Conservation (phyloP, 2,888 invertebrate genomes). For the Drymonia ruficornis region DNA sequence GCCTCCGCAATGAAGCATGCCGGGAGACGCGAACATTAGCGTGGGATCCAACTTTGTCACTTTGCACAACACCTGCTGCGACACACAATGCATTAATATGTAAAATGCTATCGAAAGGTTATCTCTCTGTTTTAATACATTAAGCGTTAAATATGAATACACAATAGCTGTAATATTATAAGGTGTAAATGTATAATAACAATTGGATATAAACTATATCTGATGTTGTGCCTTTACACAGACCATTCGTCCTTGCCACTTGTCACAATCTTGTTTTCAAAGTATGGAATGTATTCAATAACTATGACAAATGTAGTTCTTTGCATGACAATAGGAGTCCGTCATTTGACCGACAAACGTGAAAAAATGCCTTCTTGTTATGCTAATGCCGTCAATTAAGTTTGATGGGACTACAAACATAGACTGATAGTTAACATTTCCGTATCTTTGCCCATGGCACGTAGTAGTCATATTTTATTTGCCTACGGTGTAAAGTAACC, state of each 20-base stretch:
- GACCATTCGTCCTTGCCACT: slow-evolving; percentile 46
- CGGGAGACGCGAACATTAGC: slow-evolving; percentile 49
- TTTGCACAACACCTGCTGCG: slow-evolving; percentile 53
- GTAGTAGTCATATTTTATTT: not conserved
- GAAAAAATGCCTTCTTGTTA: slow-evolving; percentile 62
- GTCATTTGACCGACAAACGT: slow-evolving; percentile 56
- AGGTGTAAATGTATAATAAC: too few species aligned
- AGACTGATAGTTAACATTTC: slow-evolving; percentile 43
- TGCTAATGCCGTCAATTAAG: slow-evolving; percentile 58
- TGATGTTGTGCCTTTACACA: slow-evolving; percentile 29
- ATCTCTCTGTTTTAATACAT: slow-evolving; percentile 36
- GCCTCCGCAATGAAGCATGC: slow-evolving; percentile 50
- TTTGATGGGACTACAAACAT: slow-evolving; percentile 45
- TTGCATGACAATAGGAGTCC: slow-evolving; percentile 67
- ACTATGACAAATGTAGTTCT: slow-evolving; percentile 62
- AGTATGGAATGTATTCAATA: slow-evolving; percentile 51
- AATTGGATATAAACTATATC: too few species aligned
- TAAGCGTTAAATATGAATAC: too few species aligned
- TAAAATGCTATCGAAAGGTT: slow-evolving; percentile 51
- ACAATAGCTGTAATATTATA: too few species aligned
- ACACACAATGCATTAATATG: slow-evolving; percentile 19
- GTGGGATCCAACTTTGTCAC: slow-evolving; percentile 56
- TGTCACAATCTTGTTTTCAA: slow-evolving; percentile 46
- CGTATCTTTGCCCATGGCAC: slow-evolving; percentile 27
- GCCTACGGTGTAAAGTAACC: too few species aligned